Evolutionary conservation across 2,888 invertebrate species (phyloP), one percentile per base, ranked within the genome.

Genomic region (Gibbula magus): DNA sequence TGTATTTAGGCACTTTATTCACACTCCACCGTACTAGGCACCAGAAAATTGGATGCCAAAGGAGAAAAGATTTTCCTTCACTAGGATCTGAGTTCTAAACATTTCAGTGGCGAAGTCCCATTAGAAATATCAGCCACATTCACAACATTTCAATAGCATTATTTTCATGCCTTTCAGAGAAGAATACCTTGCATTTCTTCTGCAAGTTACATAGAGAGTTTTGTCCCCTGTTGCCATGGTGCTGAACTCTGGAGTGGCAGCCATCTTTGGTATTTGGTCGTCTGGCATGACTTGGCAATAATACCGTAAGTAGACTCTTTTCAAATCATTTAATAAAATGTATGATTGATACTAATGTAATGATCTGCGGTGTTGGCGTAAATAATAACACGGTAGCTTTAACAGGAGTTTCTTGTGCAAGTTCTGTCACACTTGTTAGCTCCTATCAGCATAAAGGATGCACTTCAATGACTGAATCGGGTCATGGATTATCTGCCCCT

Each of bases 401-500:
- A 29, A 61, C 1, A 13, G 61, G 22, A 25, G 61, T 25, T 61
- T 16, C 29, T 61, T 61, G 61, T 61, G 61, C 61, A 61, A 25
- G 61, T 25, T 0, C 61, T 22, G 61, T 61, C 4, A 61, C 3
- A 25, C 29, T 25, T 61, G 61, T 61, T 22, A 61, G 29, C 25
- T 29, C 25, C 18, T 8, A 29, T 61, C 29, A 13, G 29, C 29
- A 61, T 61, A 61, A 61, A 61, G 29, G 61, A 61, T 61, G 61
- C 29, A 61, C 61, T 61, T 25, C 22, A 29, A 25, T 18, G 29
- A 16, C 29, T 29, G 25, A 25, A 61, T 61, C 61, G 61, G 61
- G 61, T 61, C 61, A 61, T 61, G 61, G 61, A 61, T 61, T 61
- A 61, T 29, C 61, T 61, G 61, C 61, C 61, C 61, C 25, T 61